Conservation (phyloP, 2,888 invertebrate species). For the Caenorhabditis sp. region DNA sequence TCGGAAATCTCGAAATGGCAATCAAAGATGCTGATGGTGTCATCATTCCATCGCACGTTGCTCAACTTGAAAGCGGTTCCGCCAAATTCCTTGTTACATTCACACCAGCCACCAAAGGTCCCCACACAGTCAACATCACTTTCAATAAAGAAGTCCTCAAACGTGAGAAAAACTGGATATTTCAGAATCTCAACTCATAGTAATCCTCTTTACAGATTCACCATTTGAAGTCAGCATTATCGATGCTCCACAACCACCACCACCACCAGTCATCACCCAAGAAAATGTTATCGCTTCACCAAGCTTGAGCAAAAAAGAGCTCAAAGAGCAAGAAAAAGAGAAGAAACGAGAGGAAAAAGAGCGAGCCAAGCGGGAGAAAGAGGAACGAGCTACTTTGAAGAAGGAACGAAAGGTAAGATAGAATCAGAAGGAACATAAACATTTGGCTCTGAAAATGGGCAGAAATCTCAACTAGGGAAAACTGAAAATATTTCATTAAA, state of each 20-base stretch:
- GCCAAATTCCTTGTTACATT: conserved; percentile 89
- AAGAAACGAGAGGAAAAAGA: conserved; percentile 60
- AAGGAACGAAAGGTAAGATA: conserved; percentile 51
- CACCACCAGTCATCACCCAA: conserved; percentile 16
- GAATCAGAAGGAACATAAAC: too few species aligned
- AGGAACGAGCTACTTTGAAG: conserved; percentile 58
- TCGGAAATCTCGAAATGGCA: conserved; percentile 90
- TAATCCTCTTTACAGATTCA: conserved; percentile 78
- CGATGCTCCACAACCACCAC: conserved; percentile 73
- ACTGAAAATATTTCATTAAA: background rate
- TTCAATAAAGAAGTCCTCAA: conserved; percentile 85
- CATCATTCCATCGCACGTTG: conserved; percentile 75
- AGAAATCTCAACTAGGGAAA: background rate
- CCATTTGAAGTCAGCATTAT: conserved; percentile 78
- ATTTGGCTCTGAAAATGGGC: background rate
- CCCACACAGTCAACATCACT: conserved; percentile 93
- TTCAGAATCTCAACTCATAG: too few species aligned
- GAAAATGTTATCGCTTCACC: conserved; percentile 40
- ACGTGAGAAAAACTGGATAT: too few species aligned
- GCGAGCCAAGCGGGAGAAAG: conserved; percentile 64
- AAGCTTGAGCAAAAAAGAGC: conserved; percentile 48
- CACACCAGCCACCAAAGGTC: conserved; percentile 89
- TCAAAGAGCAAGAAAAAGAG: conserved; percentile 56
- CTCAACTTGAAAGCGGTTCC: conserved; percentile 68
- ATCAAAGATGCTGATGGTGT: conserved; percentile 87